Evolutionary conservation across 2,113 vertebrate species (phyloP).

Genomic region (Chauna torquata): DNA sequence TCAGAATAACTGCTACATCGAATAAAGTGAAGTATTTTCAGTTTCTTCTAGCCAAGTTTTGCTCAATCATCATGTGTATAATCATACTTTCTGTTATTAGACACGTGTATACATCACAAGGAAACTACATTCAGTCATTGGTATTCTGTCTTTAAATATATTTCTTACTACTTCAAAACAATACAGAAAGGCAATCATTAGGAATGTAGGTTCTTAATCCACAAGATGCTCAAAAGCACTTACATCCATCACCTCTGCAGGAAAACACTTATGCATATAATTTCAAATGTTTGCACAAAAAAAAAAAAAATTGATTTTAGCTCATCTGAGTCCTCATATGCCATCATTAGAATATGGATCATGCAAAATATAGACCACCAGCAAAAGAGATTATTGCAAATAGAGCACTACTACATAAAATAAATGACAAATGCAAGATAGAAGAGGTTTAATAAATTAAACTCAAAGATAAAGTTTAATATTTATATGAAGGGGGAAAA

Average conservation of each 20-base stretch:
- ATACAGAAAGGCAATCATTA: not conserved
- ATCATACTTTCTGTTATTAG: not conserved
- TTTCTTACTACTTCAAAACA: not conserved
- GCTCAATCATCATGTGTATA: not conserved
- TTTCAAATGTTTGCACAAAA: not conserved
- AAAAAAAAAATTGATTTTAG: not conserved
- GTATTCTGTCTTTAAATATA: not conserved
- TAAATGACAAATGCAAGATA: not conserved
- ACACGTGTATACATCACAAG: not conserved
- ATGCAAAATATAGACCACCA: not conserved
- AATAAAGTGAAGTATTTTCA: not conserved
- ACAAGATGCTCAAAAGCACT: not conserved
- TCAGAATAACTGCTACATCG: not conserved
- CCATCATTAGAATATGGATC: not conserved
- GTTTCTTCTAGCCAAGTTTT: not conserved
- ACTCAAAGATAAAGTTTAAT: not conserved
- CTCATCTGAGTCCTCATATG: not conserved
- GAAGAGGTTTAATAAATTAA: not conserved
- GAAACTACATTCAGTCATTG: not conserved
- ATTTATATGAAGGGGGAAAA: not conserved
- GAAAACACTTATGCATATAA: not conserved
- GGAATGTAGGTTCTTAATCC: not conserved
- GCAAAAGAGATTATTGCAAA: not conserved
- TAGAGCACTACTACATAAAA: not conserved
- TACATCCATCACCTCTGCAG: not conserved